Evolutionary conservation across 1,140 invertebrate species (phyloP).

Genomic region (Monomorium pharaonis): DNA sequence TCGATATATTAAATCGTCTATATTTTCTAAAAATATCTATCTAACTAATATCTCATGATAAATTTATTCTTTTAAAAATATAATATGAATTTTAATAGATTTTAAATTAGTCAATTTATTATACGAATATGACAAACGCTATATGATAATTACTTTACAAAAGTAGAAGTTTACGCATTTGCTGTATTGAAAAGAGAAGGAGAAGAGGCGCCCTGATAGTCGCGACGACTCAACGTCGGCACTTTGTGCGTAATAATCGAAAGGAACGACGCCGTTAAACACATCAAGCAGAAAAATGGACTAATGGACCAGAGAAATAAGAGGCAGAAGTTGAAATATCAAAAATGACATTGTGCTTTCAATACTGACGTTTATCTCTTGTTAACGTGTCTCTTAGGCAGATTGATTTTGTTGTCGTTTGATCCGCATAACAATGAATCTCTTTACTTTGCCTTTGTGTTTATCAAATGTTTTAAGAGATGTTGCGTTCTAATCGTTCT

Average conservation of each 20-base stretch:
- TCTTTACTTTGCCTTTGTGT: constrained; percentile 28
- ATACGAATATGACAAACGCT: neutral
- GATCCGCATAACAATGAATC: constrained; percentile 73
- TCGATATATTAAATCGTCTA: constrained; percentile 29
- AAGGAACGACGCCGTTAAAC: neutral
- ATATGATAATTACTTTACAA: neutral
- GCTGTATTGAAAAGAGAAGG: neutral
- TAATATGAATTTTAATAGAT: neutral
- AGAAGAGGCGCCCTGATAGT: neutral
- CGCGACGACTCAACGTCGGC: neutral
- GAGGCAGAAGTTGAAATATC: neutral
- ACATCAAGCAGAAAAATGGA: constrained; percentile 28
- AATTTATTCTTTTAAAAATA: neutral
- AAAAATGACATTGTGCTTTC: neutral
- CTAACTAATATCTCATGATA: neutral
- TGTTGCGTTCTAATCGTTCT: constrained; percentile 57
- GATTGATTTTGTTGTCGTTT: constrained; percentile 66
- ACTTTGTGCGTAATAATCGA: constrained; percentile 6
- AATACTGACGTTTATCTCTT: constrained; percentile 53
- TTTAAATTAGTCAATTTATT: neutral
- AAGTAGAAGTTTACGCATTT: neutral
- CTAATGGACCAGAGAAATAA: neutral
- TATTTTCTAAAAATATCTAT: constrained; percentile 3
- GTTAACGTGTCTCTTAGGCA: constrained; percentile 79
- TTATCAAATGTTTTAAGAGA: constrained; percentile 59